phyloP scores from a whole-genome alignment of 2,797 vertebrate species.

The Eulemur coronatus region DNA sequence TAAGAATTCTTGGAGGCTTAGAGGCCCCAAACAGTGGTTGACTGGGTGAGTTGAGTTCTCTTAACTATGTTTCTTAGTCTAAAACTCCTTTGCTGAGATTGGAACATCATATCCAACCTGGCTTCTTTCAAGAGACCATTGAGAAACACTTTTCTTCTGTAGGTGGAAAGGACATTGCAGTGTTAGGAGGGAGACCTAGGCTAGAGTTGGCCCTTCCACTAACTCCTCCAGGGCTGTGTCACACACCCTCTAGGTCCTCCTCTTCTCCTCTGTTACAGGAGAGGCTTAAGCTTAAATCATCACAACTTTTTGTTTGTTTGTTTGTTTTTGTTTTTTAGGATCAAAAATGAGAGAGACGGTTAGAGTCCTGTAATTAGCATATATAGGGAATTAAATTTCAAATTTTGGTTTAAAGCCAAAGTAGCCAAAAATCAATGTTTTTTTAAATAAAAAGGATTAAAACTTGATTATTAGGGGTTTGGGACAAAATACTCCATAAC shows the following conservation, averaged over 20 bases:
- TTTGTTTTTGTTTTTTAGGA: neutral
- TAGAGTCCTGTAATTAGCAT: conserved; percentile 27
- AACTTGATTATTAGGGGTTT: neutral
- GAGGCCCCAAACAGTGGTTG: neutral
- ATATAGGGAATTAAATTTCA: conserved; percentile 36
- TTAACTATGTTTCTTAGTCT: conserved; percentile 7
- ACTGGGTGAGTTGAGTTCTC: neutral
- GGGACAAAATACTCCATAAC: conserved; percentile 30
- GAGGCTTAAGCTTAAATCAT: neutral
- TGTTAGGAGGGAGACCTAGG: neutral
- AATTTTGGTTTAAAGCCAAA: conserved; percentile 40
- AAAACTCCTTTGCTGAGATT: neutral
- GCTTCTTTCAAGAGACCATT: neutral
- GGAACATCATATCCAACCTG: neutral
- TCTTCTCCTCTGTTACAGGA: neutral
- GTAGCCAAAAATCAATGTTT: neutral
- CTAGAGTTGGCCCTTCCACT: neutral
- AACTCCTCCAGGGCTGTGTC: neutral
- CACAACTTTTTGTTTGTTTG: neutral
- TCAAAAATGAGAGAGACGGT: neutral
- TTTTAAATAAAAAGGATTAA: conserved; percentile 51
- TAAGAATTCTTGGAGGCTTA: neutral
- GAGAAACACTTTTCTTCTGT: neutral
- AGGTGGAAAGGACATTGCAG: neutral
- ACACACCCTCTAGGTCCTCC: neutral